A percentile compares a stretch with the other conserved stretches of the same genome.
phyloP scores from a whole-genome alignment of 2,113 vertebrate species.

The Esox niger region DNA sequence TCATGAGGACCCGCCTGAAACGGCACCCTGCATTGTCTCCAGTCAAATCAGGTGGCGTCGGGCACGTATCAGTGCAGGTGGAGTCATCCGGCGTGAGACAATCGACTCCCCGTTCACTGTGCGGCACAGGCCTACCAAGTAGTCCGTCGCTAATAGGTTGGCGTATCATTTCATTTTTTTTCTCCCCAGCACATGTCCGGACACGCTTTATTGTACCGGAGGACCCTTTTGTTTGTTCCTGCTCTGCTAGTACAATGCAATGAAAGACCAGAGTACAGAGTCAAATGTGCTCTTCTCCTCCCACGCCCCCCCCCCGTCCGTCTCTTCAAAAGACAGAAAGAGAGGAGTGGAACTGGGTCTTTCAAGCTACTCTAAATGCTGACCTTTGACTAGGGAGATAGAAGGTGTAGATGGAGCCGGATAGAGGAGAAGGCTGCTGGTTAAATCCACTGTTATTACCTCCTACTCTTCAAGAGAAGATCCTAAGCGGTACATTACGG shows the following conservation, averaged over 20 bases:
- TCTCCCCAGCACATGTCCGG: slow-evolving; percentile 6
- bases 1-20: too few relatives aligned
- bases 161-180: background rate
- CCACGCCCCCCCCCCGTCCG: slow-evolving; percentile 35
- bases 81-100: too few relatives aligned
- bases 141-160: too few relatives aligned
- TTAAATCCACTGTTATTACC: slow-evolving; percentile 44
- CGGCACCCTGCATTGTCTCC: too few relatives aligned
- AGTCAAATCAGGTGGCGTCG: too few relatives aligned
- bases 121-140: too few relatives aligned
- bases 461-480: slow-evolving; percentile 51
- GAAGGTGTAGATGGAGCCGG: slow-evolving; percentile 47
- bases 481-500: slow-evolving; percentile 40
- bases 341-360: slow-evolving; percentile 30
- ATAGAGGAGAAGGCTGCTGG: background rate
- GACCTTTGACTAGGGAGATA: slow-evolving; percentile 30
- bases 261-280: slow-evolving; percentile 54
- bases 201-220: slow-evolving; percentile 23
- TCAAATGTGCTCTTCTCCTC: slow-evolving; percentile 55
- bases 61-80: too few relatives aligned
- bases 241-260: slow-evolving; percentile 34
- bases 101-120: too few relatives aligned
- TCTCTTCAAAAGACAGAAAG: slow-evolving; percentile 49
- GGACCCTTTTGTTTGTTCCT: slow-evolving; percentile 50
- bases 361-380: too few relatives aligned